Conservation (phyloP, 1,140 invertebrate genomes). For the Lysiphlebus fabarum region DNA sequence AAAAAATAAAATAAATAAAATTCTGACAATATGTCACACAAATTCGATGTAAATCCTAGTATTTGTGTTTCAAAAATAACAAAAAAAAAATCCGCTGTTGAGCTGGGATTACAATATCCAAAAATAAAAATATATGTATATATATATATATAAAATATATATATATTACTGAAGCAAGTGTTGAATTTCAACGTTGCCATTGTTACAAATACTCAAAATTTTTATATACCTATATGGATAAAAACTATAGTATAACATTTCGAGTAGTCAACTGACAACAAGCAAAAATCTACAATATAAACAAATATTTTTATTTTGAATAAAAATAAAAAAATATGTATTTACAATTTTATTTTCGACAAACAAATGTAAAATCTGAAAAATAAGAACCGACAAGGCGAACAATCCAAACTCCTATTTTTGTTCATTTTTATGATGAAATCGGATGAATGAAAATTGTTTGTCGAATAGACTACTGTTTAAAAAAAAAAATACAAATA, state of each 20-base stretch:
- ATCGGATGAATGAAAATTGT: no score
- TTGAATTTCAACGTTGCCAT: constrained; percentile 25
- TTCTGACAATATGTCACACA: no score
- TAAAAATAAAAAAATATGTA: constrained; percentile 6
- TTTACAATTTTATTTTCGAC: constrained; percentile 1
- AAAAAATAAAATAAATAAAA: neutral
- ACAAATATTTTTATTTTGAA: neutral
- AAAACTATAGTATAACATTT: constrained; percentile 4
- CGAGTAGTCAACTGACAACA: neutral
- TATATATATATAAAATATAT: no score
- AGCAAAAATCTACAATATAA: no score
- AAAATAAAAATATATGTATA: neutral
- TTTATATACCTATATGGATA: constrained; percentile 6
- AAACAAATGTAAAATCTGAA: constrained; percentile 8
- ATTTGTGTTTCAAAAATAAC: no score
- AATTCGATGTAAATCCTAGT: no score
- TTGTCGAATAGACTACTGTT: no score
- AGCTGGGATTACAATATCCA: constrained; percentile 27
- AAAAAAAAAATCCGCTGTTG: neutral
- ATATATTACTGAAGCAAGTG: constrained; percentile 25
- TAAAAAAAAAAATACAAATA: no score
- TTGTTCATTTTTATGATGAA: constrained; percentile 11
- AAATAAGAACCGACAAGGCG: neutral
- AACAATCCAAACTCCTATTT: neutral
- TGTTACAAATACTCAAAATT: constrained; percentile 19